Conservation (phyloP, 2,113 vertebrate species). For the Dromaius novaehollandiae region DNA sequence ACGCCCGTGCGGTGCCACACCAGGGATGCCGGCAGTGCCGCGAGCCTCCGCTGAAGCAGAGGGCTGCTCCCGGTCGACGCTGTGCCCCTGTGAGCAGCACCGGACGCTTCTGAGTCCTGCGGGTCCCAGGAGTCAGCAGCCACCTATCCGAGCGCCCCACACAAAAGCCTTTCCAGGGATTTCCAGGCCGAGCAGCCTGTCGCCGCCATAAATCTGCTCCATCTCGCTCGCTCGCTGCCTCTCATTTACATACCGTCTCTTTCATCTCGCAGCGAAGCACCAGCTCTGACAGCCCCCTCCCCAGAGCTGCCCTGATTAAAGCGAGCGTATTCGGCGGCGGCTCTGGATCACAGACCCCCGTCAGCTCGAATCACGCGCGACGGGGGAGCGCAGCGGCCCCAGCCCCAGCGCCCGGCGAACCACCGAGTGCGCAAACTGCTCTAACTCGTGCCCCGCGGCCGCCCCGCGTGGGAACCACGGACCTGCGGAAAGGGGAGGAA, state of each 20-base stretch:
- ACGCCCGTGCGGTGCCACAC: no score
- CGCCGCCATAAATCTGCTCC: background rate
- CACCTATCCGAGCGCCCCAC: background rate
- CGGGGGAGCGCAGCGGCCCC: rapidly evolving
- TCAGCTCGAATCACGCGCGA: rapidly evolving
- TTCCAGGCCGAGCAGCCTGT: background rate
- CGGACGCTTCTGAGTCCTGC: rapidly evolving
- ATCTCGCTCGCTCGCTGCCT: background rate
- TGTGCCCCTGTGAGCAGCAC: rapidly evolving
- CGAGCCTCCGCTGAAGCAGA: background rate
- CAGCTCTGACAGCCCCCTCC: background rate
- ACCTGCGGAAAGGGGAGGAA: background rate
- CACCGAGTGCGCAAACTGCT: background rate
- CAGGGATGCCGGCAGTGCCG: no score
- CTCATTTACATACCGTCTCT: background rate
- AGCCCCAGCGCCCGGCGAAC: rapidly evolving
- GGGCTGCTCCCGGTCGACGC: background rate
- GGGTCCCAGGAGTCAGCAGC: background rate
- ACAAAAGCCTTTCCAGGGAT: background rate
- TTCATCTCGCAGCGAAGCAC: background rate
- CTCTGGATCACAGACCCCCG: background rate
- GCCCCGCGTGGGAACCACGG: background rate
- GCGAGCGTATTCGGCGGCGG: background rate
- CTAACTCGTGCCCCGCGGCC: background rate
- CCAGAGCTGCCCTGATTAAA: background rate